These are phyloP conservation scores for Leucoma salicis DNA, from an alignment of 2,888 invertebrate species.

Conservation along the genomic window DNA sequence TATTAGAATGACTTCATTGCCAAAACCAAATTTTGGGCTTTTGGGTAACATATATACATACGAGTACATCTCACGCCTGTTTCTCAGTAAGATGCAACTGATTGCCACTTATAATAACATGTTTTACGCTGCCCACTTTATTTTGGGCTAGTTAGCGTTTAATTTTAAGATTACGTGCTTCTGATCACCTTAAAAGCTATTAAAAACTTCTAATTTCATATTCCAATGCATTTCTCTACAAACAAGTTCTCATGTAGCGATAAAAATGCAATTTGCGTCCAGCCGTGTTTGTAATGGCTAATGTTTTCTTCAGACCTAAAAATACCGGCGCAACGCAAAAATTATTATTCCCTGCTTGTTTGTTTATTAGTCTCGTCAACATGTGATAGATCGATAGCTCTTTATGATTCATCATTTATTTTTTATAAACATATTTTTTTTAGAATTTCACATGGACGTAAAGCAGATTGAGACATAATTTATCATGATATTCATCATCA, in stretches of 20 bases:
- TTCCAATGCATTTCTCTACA: conserved; percentile 1
- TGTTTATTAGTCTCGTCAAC: conserved; percentile 36
- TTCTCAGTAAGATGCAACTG: too few species aligned
- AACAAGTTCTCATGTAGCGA: conserved; percentile 1
- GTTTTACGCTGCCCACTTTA: too few species aligned
- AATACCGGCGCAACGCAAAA: conserved; percentile 20
- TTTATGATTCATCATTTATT: conserved; percentile 25
- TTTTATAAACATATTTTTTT: conserved; percentile 25
- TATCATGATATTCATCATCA: neutral
- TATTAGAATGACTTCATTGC: too few species aligned
- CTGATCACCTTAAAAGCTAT: too few species aligned
- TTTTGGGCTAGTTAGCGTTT: too few species aligned
- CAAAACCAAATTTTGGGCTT: too few species aligned
- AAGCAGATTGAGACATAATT: neutral
- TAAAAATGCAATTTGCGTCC: too few species aligned
- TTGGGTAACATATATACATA: too few species aligned
- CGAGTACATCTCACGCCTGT: too few species aligned
- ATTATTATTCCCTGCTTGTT: conserved; percentile 27
- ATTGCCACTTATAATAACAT: too few species aligned
- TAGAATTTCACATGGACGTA: conserved; percentile 1
- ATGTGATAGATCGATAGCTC: conserved; percentile 35
- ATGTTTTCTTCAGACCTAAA: conserved; percentile 21
- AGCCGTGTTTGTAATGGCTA: too few species aligned
- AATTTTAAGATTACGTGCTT: too few species aligned
- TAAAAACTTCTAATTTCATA: conserved; percentile 7